Conservation (phyloP, 2,888 invertebrate genomes). For the Gymnoscelis rufifasciata region DNA sequence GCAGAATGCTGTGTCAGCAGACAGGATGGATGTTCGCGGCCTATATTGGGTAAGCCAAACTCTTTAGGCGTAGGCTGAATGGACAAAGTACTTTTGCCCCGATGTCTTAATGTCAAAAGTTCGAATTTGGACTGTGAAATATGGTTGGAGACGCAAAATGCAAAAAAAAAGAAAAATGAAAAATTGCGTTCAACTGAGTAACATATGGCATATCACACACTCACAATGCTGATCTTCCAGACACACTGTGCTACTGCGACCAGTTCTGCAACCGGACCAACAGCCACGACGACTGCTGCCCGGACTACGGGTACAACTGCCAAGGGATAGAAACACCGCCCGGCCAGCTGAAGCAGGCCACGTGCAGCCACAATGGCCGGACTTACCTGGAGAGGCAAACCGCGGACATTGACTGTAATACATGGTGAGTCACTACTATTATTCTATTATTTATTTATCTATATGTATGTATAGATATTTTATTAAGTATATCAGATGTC, state of each 20-base stretch:
- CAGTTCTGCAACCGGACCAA: conserved; percentile 89
- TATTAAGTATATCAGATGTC: no score
- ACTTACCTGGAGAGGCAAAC: conserved; percentile 71
- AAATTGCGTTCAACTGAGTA: no score
- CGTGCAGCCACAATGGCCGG: conserved; percentile 76
- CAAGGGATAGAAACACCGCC: conserved; percentile 33
- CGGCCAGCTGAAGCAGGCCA: conserved; percentile 16
- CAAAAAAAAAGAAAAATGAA: no score
- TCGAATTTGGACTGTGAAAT: no score
- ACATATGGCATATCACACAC: no score
- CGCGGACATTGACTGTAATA: conserved; percentile 84
- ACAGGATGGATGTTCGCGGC: conserved; percentile 88
- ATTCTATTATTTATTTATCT: no score
- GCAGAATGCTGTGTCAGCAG: conserved; percentile 84
- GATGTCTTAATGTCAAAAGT: no score
- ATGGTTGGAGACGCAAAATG: no score
- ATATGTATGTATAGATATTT: no score
- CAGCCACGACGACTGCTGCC: conserved; percentile 92
- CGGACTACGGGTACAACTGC: conserved; percentile 91
- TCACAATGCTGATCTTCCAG: conserved; percentile 53
- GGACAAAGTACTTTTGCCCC: no score
- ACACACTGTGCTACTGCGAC: conserved; percentile 96
- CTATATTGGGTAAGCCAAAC: conserved; percentile 86
- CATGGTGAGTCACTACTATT: conserved; percentile 85
- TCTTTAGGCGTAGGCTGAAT: no score